Evolutionary conservation across 2,888 invertebrate species (phyloP), one percentile per base, ranked within the genome.

Genomic region (Noctua fimbriata): DNA sequence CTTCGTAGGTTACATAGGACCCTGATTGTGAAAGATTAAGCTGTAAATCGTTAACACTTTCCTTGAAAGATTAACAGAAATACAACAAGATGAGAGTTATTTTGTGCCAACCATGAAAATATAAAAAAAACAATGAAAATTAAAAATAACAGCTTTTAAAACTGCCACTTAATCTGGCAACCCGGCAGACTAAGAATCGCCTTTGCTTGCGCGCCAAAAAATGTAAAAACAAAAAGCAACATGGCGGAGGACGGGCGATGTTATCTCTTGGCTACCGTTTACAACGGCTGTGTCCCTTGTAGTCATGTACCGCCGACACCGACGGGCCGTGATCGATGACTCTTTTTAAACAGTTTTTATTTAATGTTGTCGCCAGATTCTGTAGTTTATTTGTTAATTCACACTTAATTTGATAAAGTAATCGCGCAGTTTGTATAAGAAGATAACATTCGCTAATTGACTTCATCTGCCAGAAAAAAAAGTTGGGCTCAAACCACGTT

Each of bases 211-310:
- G 84, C 88, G 87, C 87, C 78, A 85, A 82, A 83, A 87, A 87
- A 88, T 70, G 63, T 65, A 82, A 86, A 85, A 86, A 88, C 86
- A 89, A 89, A 87, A 85, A 82, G 83, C 89, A 89, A 87, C 78
- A 91, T 92, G 93, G 92, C 93, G 90, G 88, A 78, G 86, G 88
- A 92, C 92, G 89, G 88, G 82, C 86, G 93, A 94, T 93, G 87
- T 87, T 93, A 94, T 94, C 94, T 90, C 82, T 73, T 81, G 87
- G 91, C 94, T 94, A 94, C 94, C 92, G 94, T 94, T 92, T 92
- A 93, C 93, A 92, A 78, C 79, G 76, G 74, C 78, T 74, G 72
- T 79, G 69, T 84, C 72, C 76, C 81, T 79, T 84, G 82, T 81
- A 77, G 74, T 66, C 76, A 36, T 86, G 84, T 77, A 73, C 82